Percentiles rank a stretch among this genome's conserved stretches.
phyloP scores from a whole-genome alignment of 2,888 invertebrate genomes.

The Papilio gigon region DNA sequence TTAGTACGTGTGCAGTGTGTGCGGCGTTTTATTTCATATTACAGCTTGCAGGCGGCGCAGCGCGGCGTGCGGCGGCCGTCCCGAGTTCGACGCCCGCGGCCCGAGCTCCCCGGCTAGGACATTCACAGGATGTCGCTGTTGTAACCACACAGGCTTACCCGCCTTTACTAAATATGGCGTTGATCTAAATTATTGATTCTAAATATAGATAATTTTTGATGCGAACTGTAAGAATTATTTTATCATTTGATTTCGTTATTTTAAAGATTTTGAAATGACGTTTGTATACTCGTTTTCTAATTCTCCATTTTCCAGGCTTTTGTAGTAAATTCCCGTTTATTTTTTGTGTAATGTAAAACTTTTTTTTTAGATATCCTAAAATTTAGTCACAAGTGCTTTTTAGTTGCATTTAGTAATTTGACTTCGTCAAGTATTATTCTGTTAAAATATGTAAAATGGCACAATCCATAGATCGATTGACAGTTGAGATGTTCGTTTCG shows the following conservation, averaged over 20 bases:
- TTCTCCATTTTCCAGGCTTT: too few relatives aligned
- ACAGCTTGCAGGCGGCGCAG: conserved; percentile 43
- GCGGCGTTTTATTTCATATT: conserved; percentile 44
- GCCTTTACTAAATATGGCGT: conserved; percentile 17
- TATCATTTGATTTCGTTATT: too few relatives aligned
- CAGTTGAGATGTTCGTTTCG: conserved; percentile 66
- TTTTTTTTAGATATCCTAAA: too few relatives aligned
- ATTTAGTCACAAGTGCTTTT: too few relatives aligned
- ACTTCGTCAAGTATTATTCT: neutral
- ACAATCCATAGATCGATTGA: conserved; percentile 47
- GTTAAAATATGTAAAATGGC: neutral
- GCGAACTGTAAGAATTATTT: too few relatives aligned
- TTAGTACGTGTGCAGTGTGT: conserved; percentile 32
- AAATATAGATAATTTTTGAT: neutral
- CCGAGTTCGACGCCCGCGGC: conserved; percentile 73
- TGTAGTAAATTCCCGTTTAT: too few relatives aligned
- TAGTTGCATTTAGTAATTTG: too few relatives aligned
- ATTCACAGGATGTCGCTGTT: conserved; percentile 72
- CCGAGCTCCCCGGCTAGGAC: conserved; percentile 62
- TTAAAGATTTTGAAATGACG: neutral
- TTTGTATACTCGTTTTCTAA: too few relatives aligned
- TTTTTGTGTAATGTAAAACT: too few relatives aligned
- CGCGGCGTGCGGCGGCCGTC: conserved; percentile 50
- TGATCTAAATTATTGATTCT: conserved; percentile 20
- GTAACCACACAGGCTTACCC: conserved; percentile 39